Percentiles rank a stretch among this genome's conserved stretches.
Conservation (phyloP, 2,797 vertebrate species). For the Spinus olivaceus region DNA sequence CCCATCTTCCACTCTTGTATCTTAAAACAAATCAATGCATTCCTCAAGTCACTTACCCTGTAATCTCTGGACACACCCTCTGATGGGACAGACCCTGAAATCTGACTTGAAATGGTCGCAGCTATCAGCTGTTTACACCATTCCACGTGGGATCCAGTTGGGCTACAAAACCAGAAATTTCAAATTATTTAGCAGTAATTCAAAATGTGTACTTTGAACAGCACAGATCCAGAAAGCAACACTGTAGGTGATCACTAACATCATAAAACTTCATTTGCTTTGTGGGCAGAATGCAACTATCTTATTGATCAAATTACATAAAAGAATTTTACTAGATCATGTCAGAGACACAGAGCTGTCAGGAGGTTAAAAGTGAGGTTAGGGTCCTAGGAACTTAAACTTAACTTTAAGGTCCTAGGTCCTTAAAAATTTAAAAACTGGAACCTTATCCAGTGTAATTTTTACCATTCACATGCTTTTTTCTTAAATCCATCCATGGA, state of each 20-base stretch:
- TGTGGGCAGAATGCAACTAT: not conserved
- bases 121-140: conserved; percentile 99
- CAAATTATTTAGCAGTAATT: not conserved
- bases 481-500: not conserved
- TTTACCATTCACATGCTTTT: not conserved
- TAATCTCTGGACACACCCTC: conserved; percentile 82
- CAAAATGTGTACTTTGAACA: not conserved
- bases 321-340: not conserved
- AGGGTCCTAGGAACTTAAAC: not conserved
- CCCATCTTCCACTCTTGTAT: not conserved
- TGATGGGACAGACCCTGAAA: conserved; percentile 79
- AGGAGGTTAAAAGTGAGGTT: not conserved
- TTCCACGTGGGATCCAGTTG: conserved; percentile 93
- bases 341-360: not conserved
- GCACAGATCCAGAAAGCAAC: not conserved
- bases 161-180: conserved; percentile 76
- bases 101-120: conserved; percentile 94
- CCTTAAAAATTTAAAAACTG: no score
- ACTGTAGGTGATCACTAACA: not conserved
- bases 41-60: conserved; percentile 79
- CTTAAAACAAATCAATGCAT: not conserved
- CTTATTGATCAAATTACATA: not conserved
- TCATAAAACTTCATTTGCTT: not conserved
- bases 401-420: no score
- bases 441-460: not conserved